phyloP scores from a whole-genome alignment of 2,113 vertebrate genomes.

The Erpornis zantholeuca region DNA sequence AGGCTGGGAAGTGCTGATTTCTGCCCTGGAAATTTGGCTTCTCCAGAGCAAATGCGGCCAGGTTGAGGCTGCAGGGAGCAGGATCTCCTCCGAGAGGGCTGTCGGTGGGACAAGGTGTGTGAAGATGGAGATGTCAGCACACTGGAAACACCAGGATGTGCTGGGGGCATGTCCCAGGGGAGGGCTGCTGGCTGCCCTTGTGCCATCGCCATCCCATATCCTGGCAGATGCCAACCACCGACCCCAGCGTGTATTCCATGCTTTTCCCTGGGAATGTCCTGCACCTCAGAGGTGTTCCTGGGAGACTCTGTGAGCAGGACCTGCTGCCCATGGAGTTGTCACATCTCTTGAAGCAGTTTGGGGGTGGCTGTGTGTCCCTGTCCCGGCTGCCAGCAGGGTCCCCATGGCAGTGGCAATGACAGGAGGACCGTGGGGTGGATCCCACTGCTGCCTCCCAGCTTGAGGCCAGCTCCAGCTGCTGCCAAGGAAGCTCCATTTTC shows the following conservation, averaged over 20 bases:
- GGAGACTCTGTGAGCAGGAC: not conserved
- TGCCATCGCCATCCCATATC: not conserved
- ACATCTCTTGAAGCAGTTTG: not conserved
- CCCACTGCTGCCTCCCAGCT: not conserved
- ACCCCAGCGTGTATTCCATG: accelerated
- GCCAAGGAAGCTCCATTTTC: not conserved
- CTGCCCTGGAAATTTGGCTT: not conserved
- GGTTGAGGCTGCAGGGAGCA: not conserved
- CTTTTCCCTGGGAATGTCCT: not conserved
- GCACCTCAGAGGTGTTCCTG: not conserved
- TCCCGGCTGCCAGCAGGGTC: not conserved
- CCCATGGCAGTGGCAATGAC: too few relatives aligned
- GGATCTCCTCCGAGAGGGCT: not conserved
- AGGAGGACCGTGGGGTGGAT: not conserved
- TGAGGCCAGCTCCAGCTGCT: not conserved
- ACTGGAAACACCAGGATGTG: not conserved
- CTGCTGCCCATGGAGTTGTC: accelerated
- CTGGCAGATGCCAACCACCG: not conserved
- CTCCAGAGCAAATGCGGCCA: not conserved
- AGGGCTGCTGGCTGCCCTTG: not conserved
- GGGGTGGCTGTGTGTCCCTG: not conserved
- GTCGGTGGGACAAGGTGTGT: not conserved
- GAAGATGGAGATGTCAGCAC: not conserved
- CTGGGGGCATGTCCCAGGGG: not conserved
- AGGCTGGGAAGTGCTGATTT: accelerated